Evolutionary conservation across 2,113 vertebrate species (phyloP).

Genomic region (Orycteropus afer): DNA sequence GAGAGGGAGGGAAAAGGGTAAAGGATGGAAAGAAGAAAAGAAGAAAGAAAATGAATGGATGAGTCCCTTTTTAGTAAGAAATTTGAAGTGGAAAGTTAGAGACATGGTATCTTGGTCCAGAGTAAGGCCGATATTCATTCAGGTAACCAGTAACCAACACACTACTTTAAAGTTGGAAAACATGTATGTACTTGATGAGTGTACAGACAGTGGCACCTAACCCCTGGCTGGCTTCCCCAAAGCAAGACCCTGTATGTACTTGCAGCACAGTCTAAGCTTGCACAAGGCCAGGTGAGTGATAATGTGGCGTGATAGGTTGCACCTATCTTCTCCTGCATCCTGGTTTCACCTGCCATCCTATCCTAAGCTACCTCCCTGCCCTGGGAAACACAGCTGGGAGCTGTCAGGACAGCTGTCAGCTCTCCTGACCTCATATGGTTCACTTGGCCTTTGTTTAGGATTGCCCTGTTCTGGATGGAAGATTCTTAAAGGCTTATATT

Average conservation of each 20-base stretch:
- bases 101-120: neutral
- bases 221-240: neutral
- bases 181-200: neutral
- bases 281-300: neutral
- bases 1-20: too few relatives aligned
- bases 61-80: neutral
- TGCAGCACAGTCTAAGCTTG: neutral
- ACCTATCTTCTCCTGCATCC: neutral
- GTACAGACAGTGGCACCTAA: neutral
- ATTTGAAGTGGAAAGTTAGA: neutral
- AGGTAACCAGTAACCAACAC: neutral
- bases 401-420: neutral
- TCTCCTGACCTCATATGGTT: neutral
- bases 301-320: fast-evolving
- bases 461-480: neutral
- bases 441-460: neutral
- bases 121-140: neutral
- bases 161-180: neutral
- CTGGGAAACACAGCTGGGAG: neutral
- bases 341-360: fast-evolving
- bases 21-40: neutral
- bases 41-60: neutral
- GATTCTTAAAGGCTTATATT: neutral
- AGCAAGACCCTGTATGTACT: neutral
- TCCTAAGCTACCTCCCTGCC: neutral